Base-by-base conservation (phyloP, 2,888 invertebrate species). In the Limnephilus rhombicus region DNA sequence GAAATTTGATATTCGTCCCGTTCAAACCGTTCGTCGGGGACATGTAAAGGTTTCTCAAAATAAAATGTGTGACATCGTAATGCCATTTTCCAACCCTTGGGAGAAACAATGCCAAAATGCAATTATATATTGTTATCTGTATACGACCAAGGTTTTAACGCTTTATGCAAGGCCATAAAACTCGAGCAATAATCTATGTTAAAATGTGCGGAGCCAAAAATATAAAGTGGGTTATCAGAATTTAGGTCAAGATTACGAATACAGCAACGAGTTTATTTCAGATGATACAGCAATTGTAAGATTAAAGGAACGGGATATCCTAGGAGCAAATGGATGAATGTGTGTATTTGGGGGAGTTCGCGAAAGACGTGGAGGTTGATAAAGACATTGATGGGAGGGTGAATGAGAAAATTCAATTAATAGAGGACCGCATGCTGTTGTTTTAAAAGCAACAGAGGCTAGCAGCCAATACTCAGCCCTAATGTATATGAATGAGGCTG, bases 191-290 rank as follows among this genome's bases (percentile, higher is more conserved):
- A 68, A 68, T 24, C 18, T 68, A 68, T 5, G 68, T n/a, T 68
- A 24, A 68, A 68, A 68, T 9, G 68, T n/a, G 24, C 68, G n/a
- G 24, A 53, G 53, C 53, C 53, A 53, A 53, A 68, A 68, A 68
- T 24, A 68, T 68, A 68, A 68, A 7, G 9, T 68, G 24, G 24
- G 68, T 68, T 68, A 24, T 68, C 24, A 5, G 68, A 68, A 68
- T 68, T 68, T 68, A n/a, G 68, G 68, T 68, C 68, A 68, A 68
- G 68, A 68, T 68, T 68, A 68, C 68, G n/a, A 68, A 68, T n/a
- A 68, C 68, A 68, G 68, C 68, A n/a, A 9, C 24, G 68, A 24
- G 9, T 68, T 68, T 24, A 24, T 68, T 68, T 68, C 68, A 68
- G 68, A 68, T 68, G n/a, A 68, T 68, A 68, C 24, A 24, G 68